A percentile compares a stretch with the other conserved stretches of the same genome.
Evolutionary conservation across 2,113 vertebrate genomes (phyloP).

Genomic region (Piliocolobus tephrosceles): DNA sequence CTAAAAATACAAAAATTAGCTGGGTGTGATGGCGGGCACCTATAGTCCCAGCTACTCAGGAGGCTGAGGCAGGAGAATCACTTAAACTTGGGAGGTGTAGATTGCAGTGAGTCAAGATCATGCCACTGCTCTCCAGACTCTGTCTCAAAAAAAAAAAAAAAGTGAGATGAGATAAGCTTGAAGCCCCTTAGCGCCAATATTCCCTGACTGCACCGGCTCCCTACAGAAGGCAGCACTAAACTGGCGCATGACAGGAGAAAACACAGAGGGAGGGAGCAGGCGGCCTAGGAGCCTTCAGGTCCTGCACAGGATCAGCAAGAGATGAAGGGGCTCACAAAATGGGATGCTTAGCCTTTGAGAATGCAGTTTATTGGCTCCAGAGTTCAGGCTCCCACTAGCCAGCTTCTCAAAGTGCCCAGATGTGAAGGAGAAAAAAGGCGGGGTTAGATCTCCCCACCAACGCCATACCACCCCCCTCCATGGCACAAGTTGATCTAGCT

Average conservation of each 20-base stretch:
- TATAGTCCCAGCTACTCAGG: too few species aligned
- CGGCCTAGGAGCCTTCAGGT: not conserved
- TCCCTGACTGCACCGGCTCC: not conserved
- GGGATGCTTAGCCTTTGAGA: not conserved
- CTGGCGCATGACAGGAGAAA: not conserved
- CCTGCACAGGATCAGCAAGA: not conserved
- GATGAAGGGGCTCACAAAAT: not conserved
- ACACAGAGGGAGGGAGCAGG: accelerated
- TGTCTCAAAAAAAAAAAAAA: too few species aligned
- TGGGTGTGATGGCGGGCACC: too few species aligned
- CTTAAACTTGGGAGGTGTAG: too few species aligned
- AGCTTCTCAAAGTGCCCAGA: not conserved
- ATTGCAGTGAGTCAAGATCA: too few species aligned
- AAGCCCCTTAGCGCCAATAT: not conserved
- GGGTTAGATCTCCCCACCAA: too few species aligned
- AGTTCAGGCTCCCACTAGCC: not conserved
- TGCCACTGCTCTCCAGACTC: too few species aligned
- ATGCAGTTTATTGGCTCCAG: not conserved
- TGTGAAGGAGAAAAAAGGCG: not conserved
- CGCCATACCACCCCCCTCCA: accelerated
- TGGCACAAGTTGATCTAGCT: too few species aligned
- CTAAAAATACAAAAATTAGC: too few species aligned
- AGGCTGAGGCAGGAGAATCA: too few species aligned
- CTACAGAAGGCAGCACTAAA: not conserved
- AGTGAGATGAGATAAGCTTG: not conserved